Evolutionary conservation across 1,140 invertebrate species (phyloP).

Genomic region (Rhagoletis zephyria): DNA sequence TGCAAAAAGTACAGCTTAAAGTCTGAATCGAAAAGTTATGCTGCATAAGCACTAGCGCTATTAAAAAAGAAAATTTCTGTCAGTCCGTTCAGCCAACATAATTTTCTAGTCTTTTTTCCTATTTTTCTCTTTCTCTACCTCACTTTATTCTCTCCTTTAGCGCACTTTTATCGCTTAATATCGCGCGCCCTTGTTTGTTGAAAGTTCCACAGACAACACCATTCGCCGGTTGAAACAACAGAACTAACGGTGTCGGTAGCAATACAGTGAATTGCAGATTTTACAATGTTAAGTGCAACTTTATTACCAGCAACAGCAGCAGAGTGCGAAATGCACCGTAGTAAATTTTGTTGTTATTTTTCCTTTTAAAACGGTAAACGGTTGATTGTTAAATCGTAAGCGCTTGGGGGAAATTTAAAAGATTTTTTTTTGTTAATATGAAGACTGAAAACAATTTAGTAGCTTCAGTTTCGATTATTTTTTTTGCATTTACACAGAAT

Average conservation of each 20-base stretch:
- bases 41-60: too few relatives aligned
- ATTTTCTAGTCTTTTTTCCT: too few relatives aligned
- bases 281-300: neutral
- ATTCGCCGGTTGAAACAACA: neutral
- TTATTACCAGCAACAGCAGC: slow-evolving; percentile 1
- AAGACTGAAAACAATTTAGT: too few relatives aligned
- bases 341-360: slow-evolving; percentile 11
- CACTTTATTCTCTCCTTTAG: neutral
- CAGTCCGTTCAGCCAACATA: too few relatives aligned
- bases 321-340: neutral
- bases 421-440: too few relatives aligned
- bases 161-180: neutral
- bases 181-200: neutral
- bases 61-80: too few relatives aligned
- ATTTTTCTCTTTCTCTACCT: neutral
- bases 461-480: too few relatives aligned
- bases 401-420: neutral
- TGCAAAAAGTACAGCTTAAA: too few relatives aligned
- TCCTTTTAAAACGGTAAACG: neutral
- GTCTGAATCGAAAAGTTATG: too few relatives aligned
- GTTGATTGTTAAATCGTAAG: slow-evolving; percentile 26
- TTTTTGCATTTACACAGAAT: too few relatives aligned
- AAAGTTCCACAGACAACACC: neutral
- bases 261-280: slow-evolving; percentile 18
- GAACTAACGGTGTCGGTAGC: neutral